Evolutionary conservation across 2,113 vertebrate genomes (phyloP), one percentile per base, ranked within the genome.

Genomic region (Bufo bufo): DNA sequence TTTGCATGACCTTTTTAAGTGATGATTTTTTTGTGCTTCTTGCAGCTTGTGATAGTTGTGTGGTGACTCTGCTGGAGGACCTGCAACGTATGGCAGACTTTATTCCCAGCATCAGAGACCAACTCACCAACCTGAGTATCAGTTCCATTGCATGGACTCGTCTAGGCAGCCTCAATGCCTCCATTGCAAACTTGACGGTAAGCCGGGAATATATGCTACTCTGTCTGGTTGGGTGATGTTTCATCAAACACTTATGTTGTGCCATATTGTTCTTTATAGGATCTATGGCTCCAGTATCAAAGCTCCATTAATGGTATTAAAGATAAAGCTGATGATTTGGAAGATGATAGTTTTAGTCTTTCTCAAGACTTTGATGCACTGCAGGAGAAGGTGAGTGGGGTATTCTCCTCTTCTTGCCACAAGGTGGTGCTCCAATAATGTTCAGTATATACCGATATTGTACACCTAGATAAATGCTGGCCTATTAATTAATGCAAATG

Each of bases 11-110:
- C 33, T 12, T 58, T 11, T 54, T 11, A 58, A 3, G 13, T 58
- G 13, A 14, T 52, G 8, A 13, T 12, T 65, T 50, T 11, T 66
- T 52, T 69, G 16, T 52, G 78, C 1, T 19, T 47, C 63, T 12
- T 33, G 4, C 94, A 99, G 98, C 91, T 79, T 99, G 98, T 63
- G 98, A 99, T 93, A 97, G 95, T 92, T 99, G 98, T 2, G 98
- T 99, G 81, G 87, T 96, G 5, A 94, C 97, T 49, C 93, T 99
- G 85, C 88, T 99, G 94, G 96, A 97, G 9, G 97, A 98, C 87
- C 94, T 99, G 86, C 95, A 97, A 65, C 91, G 45, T 74, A 91
- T 96, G 0, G 90, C 93, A 3, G 19, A 13, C 4, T 85, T 95
- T 89, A 94, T 97, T 78, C 92, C 90, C 0, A 90, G 92, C 5